A percentile compares a stretch with the other conserved stretches of the same genome.
These are phyloP conservation scores for Oncopodura yosiiana DNA, from an alignment of 1,140 invertebrate species.

Conservation along the genomic window DNA sequence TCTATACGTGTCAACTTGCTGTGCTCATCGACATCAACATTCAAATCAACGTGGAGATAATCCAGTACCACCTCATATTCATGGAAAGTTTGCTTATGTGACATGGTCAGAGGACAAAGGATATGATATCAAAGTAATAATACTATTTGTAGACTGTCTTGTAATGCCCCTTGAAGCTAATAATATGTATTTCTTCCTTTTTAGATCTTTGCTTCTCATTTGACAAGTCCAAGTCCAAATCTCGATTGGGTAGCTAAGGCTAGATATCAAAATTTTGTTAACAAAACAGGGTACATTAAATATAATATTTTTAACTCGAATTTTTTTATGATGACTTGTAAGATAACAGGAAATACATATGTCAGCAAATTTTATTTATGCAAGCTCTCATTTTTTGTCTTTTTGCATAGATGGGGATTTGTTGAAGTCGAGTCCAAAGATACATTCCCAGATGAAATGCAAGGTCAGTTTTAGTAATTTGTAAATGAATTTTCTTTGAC, in stretches of 20 bases:
- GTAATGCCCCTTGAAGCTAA: neutral
- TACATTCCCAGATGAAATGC: slow-evolving; percentile 59
- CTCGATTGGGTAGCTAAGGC: slow-evolving; percentile 34
- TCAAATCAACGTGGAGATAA: no score
- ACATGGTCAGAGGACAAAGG: slow-evolving; percentile 31
- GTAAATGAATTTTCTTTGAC: no score
- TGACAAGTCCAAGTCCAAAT: neutral
- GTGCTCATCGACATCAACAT: no score
- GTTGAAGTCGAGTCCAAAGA: slow-evolving; percentile 66
- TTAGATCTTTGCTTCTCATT: slow-evolving; percentile 23
- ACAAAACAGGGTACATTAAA: slow-evolving; percentile 27
- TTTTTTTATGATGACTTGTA: slow-evolving; percentile 7
- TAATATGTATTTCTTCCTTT: neutral
- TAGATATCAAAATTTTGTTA: slow-evolving; percentile 31
- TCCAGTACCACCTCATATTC: slow-evolving; percentile 31
- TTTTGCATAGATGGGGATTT: slow-evolving; percentile 54
- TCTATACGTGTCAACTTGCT: no score
- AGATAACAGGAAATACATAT: neutral
- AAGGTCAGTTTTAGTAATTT: no score
- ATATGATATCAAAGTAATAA: slow-evolving; percentile 33
- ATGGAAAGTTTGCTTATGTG: slow-evolving; percentile 30
- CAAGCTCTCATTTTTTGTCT: neutral
- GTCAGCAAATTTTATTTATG: neutral
- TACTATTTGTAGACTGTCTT: neutral
- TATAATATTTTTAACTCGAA: neutral